phyloP scores from a whole-genome alignment of 2,797 vertebrate genomes.

The Darevskia mixta region DNA sequence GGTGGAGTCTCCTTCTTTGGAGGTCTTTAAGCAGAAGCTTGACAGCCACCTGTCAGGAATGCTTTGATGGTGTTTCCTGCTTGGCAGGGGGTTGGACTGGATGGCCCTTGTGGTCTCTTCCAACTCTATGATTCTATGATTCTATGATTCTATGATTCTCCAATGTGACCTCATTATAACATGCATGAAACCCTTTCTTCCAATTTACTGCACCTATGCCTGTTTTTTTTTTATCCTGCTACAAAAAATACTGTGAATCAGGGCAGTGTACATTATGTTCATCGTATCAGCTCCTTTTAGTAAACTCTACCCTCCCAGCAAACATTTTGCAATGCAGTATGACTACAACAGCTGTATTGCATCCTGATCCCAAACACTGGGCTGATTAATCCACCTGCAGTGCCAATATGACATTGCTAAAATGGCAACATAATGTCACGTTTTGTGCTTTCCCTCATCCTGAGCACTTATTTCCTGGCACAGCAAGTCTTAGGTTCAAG shows the following conservation, averaged over 20 bases:
- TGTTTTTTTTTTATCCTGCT: neutral
- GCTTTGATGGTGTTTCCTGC: no score
- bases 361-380: neutral
- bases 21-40: no score
- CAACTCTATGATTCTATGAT: no score
- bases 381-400: neutral
- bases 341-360: neutral
- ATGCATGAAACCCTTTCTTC: neutral
- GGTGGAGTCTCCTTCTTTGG: no score
- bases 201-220: neutral
- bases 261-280: neutral
- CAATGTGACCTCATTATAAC: no score
- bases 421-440: neutral
- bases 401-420: neutral
- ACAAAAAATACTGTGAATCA: neutral
- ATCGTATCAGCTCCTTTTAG: neutral
- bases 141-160: no score
- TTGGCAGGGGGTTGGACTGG: no score
- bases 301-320: neutral
- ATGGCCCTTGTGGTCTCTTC: no score
- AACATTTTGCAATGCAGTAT: neutral
- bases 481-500: conserved; percentile 29
- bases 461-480: neutral
- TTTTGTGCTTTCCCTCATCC: neutral
- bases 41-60: no score